These are phyloP conservation scores for Sitta carolinensis DNA, from an alignment of 2,797 vertebrate species.

Conservation along the genomic window DNA sequence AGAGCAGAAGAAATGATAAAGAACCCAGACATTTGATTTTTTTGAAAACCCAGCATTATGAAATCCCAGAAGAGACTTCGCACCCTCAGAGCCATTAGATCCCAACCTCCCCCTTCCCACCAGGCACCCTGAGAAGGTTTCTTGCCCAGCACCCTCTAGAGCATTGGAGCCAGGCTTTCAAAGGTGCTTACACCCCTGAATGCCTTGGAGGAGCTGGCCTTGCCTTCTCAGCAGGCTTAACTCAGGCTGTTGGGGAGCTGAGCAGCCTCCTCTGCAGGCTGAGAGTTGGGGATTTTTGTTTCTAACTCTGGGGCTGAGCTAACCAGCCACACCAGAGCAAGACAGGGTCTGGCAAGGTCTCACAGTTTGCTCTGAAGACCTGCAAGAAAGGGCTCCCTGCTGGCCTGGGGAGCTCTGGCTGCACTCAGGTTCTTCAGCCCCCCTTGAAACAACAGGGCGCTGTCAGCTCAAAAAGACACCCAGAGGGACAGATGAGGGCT, in stretches of 20 bases:
- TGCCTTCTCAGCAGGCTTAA: neutral
- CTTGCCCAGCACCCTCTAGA: neutral
- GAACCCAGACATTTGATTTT: neutral
- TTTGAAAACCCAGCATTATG: neutral
- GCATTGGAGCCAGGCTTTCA: neutral
- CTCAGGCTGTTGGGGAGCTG: neutral
- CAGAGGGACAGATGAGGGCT: neutral
- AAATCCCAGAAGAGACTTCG: neutral
- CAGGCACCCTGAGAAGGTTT: neutral
- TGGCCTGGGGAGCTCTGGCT: neutral
- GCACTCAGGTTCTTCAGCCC: neutral
- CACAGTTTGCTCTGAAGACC: neutral
- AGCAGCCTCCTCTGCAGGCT: neutral
- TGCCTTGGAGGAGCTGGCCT: neutral
- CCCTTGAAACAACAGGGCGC: neutral
- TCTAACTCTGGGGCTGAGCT: neutral
- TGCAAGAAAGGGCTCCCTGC: neutral
- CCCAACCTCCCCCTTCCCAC: neutral
- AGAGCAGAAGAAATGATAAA: neutral
- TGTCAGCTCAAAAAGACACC: neutral
- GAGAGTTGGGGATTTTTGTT: neutral
- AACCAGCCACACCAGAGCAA: neutral
- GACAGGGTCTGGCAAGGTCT: neutral
- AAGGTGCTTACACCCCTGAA: neutral
- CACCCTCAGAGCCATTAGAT: neutral